Conservation (phyloP, 2,113 vertebrate genomes). For the Phylloscopus whistleri region DNA sequence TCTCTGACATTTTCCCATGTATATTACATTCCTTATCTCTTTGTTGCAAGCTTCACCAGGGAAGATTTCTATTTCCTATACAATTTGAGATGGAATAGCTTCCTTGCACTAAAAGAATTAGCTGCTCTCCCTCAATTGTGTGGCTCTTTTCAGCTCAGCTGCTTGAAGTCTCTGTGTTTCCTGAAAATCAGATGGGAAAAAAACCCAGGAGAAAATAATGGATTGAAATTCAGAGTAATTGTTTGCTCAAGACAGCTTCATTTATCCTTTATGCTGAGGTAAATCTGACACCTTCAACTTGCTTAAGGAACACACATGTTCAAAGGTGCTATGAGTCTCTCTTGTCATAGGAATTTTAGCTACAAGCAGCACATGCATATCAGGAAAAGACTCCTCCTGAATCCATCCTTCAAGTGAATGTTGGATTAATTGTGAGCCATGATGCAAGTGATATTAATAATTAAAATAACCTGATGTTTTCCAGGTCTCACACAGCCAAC, state of each 20-base stretch:
- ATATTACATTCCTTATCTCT: not conserved
- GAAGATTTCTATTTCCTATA: not conserved
- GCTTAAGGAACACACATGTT: not conserved
- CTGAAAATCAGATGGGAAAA: not conserved
- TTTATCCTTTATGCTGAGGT: not conserved
- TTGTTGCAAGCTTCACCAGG: not conserved
- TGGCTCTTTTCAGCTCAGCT: not conserved
- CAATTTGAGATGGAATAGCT: not conserved
- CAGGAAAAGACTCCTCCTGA: not conserved
- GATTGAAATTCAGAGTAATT: not conserved
- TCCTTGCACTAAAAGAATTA: not conserved
- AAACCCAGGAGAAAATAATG: not conserved
- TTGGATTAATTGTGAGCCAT: accelerated
- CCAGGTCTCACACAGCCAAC: not conserved
- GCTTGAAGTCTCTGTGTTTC: not conserved
- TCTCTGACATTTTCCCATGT: not conserved
- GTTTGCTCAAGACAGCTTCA: not conserved
- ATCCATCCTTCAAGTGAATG: not conserved
- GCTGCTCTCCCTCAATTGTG: not conserved
- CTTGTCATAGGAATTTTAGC: not conserved
- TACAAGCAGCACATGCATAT: not conserved
- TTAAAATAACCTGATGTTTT: not conserved
- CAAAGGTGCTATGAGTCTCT: not conserved
- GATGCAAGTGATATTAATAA: not conserved
- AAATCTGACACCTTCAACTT: not conserved